A percentile compares a stretch with the other conserved stretches of the same genome.
Evolutionary conservation across 1,140 invertebrate genomes (phyloP).

Genomic region (Brachionus plicatilis): DNA sequence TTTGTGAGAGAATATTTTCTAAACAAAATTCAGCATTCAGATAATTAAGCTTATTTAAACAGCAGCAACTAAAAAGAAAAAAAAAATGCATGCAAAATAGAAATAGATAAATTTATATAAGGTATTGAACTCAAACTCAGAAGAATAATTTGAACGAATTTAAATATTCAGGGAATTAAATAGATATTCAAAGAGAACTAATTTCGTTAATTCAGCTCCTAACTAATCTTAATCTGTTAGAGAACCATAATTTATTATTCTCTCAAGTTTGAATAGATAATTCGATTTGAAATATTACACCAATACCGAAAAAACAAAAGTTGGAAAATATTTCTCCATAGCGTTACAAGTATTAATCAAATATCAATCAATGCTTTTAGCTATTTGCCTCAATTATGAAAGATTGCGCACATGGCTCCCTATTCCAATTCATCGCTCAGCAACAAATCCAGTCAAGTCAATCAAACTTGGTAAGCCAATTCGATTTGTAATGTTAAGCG

Average conservation of each 20-base stretch:
- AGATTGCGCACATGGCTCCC: not conserved
- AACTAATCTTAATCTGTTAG: not conserved
- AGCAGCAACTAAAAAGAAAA: not conserved
- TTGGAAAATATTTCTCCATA: not conserved
- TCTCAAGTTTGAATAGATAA: not conserved
- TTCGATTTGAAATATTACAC: slow-evolving; percentile 15
- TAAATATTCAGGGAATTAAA: not conserved
- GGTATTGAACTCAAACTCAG: not conserved
- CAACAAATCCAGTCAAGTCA: not conserved
- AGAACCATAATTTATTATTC: not conserved
- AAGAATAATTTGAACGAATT: not conserved
- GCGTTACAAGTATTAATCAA: slow-evolving; percentile 34
- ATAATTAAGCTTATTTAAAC: not conserved
- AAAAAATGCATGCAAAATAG: not conserved
- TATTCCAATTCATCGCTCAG: not conserved
- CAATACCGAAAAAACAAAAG: not conserved
- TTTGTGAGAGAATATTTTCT: slow-evolving; percentile 29
- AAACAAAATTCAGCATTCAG: not conserved
- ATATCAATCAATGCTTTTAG: slow-evolving; percentile 18
- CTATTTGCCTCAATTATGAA: not conserved
- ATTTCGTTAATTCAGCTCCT: not conserved
- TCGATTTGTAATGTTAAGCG: not conserved
- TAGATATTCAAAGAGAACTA: not conserved
- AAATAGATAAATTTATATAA: not conserved
- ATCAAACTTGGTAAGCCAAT: not conserved